Evolutionary conservation across 1,140 invertebrate genomes (phyloP).

Genomic region (Caenorhabditis briggsae): DNA sequence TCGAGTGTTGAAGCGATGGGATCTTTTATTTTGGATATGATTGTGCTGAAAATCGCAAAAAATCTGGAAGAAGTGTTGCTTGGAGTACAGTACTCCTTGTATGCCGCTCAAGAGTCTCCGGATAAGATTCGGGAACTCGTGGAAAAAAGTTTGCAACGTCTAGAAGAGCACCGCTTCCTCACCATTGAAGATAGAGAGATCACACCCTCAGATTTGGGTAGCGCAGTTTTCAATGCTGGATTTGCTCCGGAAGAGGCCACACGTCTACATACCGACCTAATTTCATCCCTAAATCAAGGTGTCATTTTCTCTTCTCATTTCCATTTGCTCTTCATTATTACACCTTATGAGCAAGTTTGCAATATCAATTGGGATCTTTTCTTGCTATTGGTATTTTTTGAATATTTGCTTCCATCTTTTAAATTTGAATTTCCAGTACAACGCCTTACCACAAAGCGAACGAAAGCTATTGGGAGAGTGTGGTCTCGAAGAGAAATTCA

Average conservation of each 20-base stretch:
- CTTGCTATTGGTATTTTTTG: conserved; percentile 45
- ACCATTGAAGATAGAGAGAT: conserved; percentile 20
- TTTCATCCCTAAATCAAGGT: conserved; percentile 43
- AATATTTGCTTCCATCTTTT: not conserved
- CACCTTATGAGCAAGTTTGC: conserved; percentile 63
- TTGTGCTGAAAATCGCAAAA: conserved; percentile 67
- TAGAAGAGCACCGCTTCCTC: conserved; percentile 56
- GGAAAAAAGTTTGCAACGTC: conserved; percentile 4
- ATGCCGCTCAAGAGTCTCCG: conserved; percentile 50
- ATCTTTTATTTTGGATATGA: conserved; percentile 71
- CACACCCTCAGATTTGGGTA: conserved; percentile 52
- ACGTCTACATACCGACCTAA: conserved; percentile 8
- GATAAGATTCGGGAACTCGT: conserved; percentile 48
- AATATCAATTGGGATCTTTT: conserved; percentile 68
- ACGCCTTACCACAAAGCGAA: conserved; percentile 52
- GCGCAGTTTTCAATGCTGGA: conserved; percentile 57
- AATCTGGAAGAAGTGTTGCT: conserved; percentile 39
- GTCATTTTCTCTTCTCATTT: conserved; percentile 67
- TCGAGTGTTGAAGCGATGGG: conserved; percentile 58
- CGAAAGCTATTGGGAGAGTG: conserved; percentile 60
- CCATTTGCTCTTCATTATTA: conserved; percentile 65
- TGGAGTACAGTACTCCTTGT: conserved; percentile 60
- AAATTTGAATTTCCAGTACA: conserved; percentile 56
- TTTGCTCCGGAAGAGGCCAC: conserved; percentile 45
- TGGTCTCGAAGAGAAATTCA: conserved; percentile 53